Conservation (phyloP, 1,140 invertebrate species). For the Leptopilina boulardi region DNA sequence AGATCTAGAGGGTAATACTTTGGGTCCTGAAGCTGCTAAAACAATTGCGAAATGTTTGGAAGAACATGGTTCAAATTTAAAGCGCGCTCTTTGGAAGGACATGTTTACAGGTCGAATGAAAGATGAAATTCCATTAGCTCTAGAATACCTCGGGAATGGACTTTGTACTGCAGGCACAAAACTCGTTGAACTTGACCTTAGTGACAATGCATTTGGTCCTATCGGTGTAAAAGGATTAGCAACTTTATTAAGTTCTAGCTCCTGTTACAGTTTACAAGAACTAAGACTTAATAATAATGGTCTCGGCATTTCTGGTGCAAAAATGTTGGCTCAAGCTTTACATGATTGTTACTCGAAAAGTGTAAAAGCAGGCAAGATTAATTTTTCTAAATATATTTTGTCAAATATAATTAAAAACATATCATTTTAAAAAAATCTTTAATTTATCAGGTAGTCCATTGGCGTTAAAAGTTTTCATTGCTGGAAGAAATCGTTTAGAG, state of each 20-base stretch:
- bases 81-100: constrained; percentile 94
- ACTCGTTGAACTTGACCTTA: constrained; percentile 92
- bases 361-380: constrained; percentile 67
- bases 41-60: constrained; percentile 89
- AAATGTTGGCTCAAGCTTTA: constrained; percentile 88
- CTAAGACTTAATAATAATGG: constrained; percentile 96
- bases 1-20: constrained; percentile 93
- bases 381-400: not conserved
- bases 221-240: constrained; percentile 94
- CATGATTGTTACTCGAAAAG: constrained; percentile 84
- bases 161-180: constrained; percentile 87
- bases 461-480: constrained; percentile 89
- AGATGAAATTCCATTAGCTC: constrained; percentile 93
- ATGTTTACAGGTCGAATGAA: constrained; percentile 97
- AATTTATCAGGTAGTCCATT: constrained; percentile 79
- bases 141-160: constrained; percentile 88
- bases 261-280: constrained; percentile 89
- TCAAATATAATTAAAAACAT: constrained; percentile 4
- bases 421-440: not conserved
- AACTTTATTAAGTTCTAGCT: constrained; percentile 88
- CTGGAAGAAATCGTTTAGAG: constrained; percentile 95
- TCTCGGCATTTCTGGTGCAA: constrained; percentile 92
- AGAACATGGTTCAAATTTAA: constrained; percentile 84
- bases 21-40: constrained; percentile 92
- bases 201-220: constrained; percentile 99